These are phyloP conservation scores for Silvanus unidentatus DNA, from an alignment of 2,888 invertebrate species.

Conservation along the genomic window DNA sequence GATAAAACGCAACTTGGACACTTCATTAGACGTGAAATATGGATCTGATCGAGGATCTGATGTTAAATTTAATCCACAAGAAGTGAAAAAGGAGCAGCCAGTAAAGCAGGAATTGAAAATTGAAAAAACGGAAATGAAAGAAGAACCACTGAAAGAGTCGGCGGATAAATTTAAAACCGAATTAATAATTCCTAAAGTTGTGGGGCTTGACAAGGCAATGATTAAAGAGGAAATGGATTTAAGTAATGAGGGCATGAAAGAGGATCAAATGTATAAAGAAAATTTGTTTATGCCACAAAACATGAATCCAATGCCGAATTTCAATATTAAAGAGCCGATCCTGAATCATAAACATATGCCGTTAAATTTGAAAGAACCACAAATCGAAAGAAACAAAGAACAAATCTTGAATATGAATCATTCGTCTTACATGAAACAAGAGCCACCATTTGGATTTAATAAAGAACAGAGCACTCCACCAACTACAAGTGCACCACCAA, in stretches of 20 bases:
- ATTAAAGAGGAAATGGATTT: conserved; percentile 42
- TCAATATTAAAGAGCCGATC: conserved; percentile 36
- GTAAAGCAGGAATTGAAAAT: conserved; percentile 27
- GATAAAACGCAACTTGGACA: conserved; percentile 39
- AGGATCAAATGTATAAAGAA: conserved; percentile 23
- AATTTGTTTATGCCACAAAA: conserved; percentile 35
- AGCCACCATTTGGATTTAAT: conserved; percentile 25
- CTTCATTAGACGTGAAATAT: conserved; percentile 29
- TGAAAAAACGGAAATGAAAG: conserved; percentile 14
- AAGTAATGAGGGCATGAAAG: conserved; percentile 33
- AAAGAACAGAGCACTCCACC: conserved; percentile 16
- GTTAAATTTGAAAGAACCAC: conserved; percentile 33
- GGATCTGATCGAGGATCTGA: conserved; percentile 23
- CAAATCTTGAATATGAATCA: conserved; percentile 38
- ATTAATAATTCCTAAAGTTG: conserved; percentile 57
- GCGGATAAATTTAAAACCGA: conserved; percentile 54
- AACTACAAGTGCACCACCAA: not conserved
- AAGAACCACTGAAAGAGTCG: conserved; percentile 32
- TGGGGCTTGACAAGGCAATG: conserved; percentile 50
- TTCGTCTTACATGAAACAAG: conserved; percentile 32
- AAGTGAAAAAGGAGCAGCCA: conserved; percentile 29
- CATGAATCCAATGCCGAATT: conserved; percentile 28
- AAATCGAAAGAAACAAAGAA: conserved; percentile 29
- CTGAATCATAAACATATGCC: conserved; percentile 31
- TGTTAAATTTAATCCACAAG: conserved; percentile 23